Base-by-base conservation (phyloP, 2,797 vertebrate species). In the Steatocranus sp. region DNA sequence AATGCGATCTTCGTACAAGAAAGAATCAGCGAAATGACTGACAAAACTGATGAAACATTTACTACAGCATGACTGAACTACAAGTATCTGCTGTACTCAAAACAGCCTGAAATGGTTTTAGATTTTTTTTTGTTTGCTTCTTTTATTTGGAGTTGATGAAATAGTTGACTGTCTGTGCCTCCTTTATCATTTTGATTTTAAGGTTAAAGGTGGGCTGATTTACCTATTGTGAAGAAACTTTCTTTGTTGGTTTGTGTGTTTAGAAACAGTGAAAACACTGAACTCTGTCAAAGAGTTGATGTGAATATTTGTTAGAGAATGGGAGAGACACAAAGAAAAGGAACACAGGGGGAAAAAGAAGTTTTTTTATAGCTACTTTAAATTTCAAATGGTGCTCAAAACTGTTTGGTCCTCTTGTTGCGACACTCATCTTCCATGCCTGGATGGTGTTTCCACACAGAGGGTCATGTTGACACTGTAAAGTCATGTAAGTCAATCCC, bases 401-500 rank as follows among this genome's bases (percentile, higher is more conserved):
- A 78, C 56, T 46, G 27, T 82, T 36, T 6, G 27, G 36, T 15
- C 25, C 54, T 76, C n/a, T 78, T 83, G 86, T 82, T 86, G 56
- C 79, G 75, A 77, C 51, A 54, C 34, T 18, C 3, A 6, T 91
- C 77, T 76, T 86, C 75, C 34, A 75, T 73, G 73, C 76, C 34
- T 73, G 85, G 58, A 66, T 76, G 53, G 46, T 58, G 80, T 3
- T 23, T 66, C 18, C 58, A 82, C 75, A 73, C 76, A 27, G 36
- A 46, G 80, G 88, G 86, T 87, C 88, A 86, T 4, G 1, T 27
- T 63, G 74, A 87, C 58, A 66, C 54, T 76, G 76, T 80, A 34
- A 82, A 50, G 78, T 86, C 86, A 68, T 88, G 90, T 88, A 79
- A 87, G 75, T 87, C 83, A 85, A 84, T 79, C 70, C 79, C 43